These are phyloP conservation scores for Parazoanthus darwini DNA, from an alignment of 92 coral and sea anemone genomes.

Conservation along the genomic window DNA sequence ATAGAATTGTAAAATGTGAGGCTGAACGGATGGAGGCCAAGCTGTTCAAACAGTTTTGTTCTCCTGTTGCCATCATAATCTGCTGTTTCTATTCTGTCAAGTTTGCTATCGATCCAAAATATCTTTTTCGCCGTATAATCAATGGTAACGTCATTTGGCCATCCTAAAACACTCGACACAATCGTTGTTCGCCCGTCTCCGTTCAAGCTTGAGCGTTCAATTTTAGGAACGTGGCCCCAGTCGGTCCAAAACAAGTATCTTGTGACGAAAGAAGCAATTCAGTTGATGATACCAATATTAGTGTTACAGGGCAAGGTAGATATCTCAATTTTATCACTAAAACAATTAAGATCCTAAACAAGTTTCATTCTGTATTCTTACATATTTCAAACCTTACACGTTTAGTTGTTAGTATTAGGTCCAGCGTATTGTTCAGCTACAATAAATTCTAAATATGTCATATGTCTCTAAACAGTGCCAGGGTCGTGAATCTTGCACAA, in stretches of 20 bases:
- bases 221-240: constrained; percentile 60
- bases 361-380: too few species aligned
- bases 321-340: too few species aligned
- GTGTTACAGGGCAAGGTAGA: too few species aligned
- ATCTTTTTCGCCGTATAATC: constrained; percentile 41
- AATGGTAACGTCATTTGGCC: constrained; percentile 67
- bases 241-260: constrained; percentile 72
- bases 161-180: constrained; percentile 30
- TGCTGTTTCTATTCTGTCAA: constrained; percentile 55
- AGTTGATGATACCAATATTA: neutral
- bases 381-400: too few species aligned
- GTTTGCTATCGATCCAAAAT: constrained; percentile 61
- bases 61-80: constrained; percentile 59
- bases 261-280: neutral
- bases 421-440: too few species aligned
- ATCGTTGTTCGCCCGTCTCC: constrained; percentile 51
- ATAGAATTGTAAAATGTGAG: constrained; percentile 7
- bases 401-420: too few species aligned
- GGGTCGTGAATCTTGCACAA: too few species aligned
- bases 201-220: constrained; percentile 48
- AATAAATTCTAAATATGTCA: too few species aligned
- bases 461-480: too few species aligned
- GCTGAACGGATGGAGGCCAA: constrained; percentile 45
- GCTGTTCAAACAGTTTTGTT: constrained; percentile 13
- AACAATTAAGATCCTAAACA: too few species aligned